A percentile compares a stretch with the other conserved stretches of the same genome.
Evolutionary conservation across 2,113 vertebrate genomes (phyloP).

Genomic region (Dipodomys ordii): DNA sequence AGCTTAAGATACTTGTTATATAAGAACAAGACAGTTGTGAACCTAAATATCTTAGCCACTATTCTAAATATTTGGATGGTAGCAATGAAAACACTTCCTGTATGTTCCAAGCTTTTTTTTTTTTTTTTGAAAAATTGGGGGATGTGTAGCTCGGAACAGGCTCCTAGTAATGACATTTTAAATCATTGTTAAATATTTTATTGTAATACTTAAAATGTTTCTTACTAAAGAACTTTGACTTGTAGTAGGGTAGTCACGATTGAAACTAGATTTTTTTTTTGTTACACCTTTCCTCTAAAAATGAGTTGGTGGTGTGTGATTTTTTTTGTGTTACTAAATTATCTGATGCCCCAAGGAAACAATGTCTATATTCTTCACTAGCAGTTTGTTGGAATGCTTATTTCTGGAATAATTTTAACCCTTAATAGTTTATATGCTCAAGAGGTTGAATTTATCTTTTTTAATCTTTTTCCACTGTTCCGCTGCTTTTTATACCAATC

Average conservation of each 20-base stretch:
- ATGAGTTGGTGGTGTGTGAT: neutral
- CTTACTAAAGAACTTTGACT: neutral
- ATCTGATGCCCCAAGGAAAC: neutral
- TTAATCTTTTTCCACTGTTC: neutral
- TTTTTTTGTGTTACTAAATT: neutral
- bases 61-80: neutral
- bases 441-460: neutral
- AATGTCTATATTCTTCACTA: neutral
- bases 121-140: neutral
- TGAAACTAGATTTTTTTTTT: neutral
- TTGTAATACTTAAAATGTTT: too few relatives aligned
- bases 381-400: neutral
- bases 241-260: neutral
- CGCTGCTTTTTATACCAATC: neutral
- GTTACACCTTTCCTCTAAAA: conserved; percentile 4
- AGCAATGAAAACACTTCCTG: conserved; percentile 12
- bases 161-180: neutral
- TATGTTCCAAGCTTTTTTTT: neutral
- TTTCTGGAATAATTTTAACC: neutral
- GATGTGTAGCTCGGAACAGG: conserved; percentile 16
- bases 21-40: neutral
- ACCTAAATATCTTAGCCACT: neutral
- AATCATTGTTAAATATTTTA: neutral
- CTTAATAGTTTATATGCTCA: neutral
- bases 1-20: neutral